Percentiles rank a stretch among this genome's conserved stretches.
Evolutionary conservation across 2,113 vertebrate genomes (phyloP).

Genomic region (Nyctibius bracteatus): DNA sequence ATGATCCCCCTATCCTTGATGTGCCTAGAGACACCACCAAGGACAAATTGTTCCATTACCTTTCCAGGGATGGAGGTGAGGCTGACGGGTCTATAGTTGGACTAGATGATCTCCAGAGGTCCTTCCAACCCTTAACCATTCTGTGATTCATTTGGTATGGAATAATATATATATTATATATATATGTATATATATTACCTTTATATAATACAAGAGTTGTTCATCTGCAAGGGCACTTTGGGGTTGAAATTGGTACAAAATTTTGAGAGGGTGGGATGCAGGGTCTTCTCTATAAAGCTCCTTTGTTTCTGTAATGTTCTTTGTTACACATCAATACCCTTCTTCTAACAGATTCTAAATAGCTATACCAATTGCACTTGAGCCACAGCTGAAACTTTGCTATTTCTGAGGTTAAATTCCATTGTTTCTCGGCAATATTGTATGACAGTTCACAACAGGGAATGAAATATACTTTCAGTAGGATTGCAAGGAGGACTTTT

Average conservation of each 20-base stretch:
- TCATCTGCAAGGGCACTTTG: neutral
- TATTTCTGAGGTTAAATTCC: neutral
- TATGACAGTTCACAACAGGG: neutral
- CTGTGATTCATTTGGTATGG: too few relatives aligned
- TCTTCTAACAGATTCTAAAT: neutral
- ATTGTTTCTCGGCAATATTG: neutral
- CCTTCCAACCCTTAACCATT: too few relatives aligned
- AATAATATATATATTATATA: too few relatives aligned
- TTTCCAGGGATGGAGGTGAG: too few relatives aligned
- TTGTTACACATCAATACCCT: neutral
- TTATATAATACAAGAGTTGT: neutral
- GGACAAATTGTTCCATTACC: too few relatives aligned
- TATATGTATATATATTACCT: too few relatives aligned
- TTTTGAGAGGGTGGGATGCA: neutral
- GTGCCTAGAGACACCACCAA: too few relatives aligned
- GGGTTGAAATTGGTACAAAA: neutral
- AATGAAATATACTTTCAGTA: neutral
- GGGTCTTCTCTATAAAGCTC: neutral
- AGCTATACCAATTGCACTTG: neutral
- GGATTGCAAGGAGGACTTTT: neutral
- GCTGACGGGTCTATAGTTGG: too few relatives aligned
- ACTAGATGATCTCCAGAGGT: too few relatives aligned
- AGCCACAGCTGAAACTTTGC: neutral
- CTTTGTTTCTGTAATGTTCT: neutral
- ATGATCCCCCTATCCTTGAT: too few relatives aligned